Evolutionary conservation across 2,888 invertebrate species (phyloP).

Genomic region (Diadegma fenestrale): DNA sequence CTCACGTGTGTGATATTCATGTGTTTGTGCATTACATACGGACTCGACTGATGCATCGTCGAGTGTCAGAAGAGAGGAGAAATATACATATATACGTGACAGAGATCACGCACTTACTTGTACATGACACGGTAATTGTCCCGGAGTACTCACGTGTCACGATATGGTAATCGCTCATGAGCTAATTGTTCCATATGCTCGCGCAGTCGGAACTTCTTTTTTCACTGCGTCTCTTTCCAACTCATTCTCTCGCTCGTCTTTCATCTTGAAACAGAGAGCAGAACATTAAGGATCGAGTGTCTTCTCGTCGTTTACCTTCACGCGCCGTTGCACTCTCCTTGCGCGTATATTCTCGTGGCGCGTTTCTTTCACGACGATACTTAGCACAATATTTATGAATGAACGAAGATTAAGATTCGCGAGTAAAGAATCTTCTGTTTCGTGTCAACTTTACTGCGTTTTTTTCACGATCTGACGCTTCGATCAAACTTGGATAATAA

Average conservation of each 20-base stretch:
- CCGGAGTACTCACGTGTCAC: slow-evolving; percentile 71
- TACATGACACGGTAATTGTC: slow-evolving; percentile 74
- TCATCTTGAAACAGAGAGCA: slow-evolving; percentile 41
- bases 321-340: slow-evolving; percentile 43
- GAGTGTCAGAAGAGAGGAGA: slow-evolving; percentile 12
- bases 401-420: slow-evolving; percentile 39
- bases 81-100: slow-evolving; percentile 26
- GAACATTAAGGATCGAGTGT: slow-evolving; percentile 57
- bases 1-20: slow-evolving; percentile 26
- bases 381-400: slow-evolving; percentile 51
- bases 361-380: slow-evolving; percentile 38
- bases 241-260: slow-evolving; percentile 22
- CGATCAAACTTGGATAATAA: neutral
- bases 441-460: neutral
- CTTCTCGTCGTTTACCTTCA: slow-evolving; percentile 63
- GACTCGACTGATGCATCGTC: slow-evolving; percentile 51
- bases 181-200: slow-evolving; percentile 72
- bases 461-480: neutral
- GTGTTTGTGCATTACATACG: slow-evolving; percentile 30
- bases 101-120: slow-evolving; percentile 62
- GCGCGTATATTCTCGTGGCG: slow-evolving; percentile 8
- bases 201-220: slow-evolving; percentile 37
- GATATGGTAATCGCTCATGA: slow-evolving; percentile 73
- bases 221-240: slow-evolving; percentile 1
- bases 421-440: neutral